Evolutionary conservation across 2,797 vertebrate genomes (phyloP), one percentile per base, ranked within the genome.

Genomic region (Amniataba percoides): DNA sequence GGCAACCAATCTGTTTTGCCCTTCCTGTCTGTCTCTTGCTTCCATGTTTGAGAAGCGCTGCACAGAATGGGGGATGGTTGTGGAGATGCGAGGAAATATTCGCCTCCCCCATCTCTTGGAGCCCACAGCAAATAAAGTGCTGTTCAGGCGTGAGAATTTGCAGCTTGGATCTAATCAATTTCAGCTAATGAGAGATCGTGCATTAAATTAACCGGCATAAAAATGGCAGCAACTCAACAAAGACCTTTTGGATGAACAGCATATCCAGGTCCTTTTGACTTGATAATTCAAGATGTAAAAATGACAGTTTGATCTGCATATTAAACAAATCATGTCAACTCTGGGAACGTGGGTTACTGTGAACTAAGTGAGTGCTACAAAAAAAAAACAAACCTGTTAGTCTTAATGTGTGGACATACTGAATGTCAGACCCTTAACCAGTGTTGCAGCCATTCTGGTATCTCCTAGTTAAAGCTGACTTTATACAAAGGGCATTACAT

Each of bases 1-100:
- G 27, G 64, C 39, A 67, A 59, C 72, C 69, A 23, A 27, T 69
- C 73, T 48, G 61, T 48, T 45, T 63, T 3, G n/a, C 27, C 8
- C 18, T 25, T 78, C n/a, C 23, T 66, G 7, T 60, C 10, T 43
- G 19, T 68, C 39, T 60, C 46, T 43, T 59, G 21, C 45, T 55
- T 40, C 46, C 16, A 16, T 40, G 23, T 78, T 72, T 62, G 48
- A 65, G 15, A 2, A 61, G 25, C 52, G 5, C n/a, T 52, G 66
- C 23, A 68, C 40, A 51, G 55, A 15, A 43, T 56, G 63, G 78
- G 71, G 71, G 81, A 75, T 64, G 67, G 69, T 57, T 78, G 51
- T 43, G 10, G 40, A 51, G 40, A 23, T 61, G 23, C 13, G 21
- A 65, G 55, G 40, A 67, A 58, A 45, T 14, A 10, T 34, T 45